These are phyloP conservation scores for Apodemus speciosus DNA, from an alignment of 2,113 vertebrate species.

Conservation along the genomic window DNA sequence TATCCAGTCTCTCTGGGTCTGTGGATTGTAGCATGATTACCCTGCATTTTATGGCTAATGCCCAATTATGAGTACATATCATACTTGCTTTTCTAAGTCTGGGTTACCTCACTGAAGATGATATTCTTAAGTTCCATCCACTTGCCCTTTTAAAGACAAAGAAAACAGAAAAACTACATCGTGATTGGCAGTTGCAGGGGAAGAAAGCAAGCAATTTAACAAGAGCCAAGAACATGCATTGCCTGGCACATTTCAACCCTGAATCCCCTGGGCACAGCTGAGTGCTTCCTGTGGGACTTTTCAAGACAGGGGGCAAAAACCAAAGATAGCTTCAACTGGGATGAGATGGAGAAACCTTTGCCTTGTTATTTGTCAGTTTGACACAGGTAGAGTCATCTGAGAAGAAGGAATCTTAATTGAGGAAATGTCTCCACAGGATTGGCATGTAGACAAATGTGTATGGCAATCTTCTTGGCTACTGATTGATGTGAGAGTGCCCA, in stretches of 20 bases:
- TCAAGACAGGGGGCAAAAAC: background rate
- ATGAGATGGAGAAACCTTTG: background rate
- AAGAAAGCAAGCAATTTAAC: no score
- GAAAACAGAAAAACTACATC: no score
- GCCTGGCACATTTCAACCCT: background rate
- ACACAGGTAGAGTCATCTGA: background rate
- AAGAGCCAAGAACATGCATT: background rate
- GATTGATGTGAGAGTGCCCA: no score
- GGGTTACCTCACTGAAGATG: no score
- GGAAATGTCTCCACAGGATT: background rate
- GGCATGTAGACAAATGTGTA: background rate
- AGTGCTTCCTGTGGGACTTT: background rate
- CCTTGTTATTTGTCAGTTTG: background rate
- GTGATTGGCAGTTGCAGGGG: no score
- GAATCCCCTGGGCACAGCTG: background rate
- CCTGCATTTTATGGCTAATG: no score
- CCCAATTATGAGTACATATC: no score
- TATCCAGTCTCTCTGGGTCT: no score
- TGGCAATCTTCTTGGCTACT: background rate
- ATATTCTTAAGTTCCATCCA: no score
- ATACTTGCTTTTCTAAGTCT: no score
- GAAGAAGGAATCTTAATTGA: background rate
- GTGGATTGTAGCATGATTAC: no score
- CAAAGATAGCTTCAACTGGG: background rate
- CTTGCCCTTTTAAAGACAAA: no score